A percentile compares a stretch with the other conserved stretches of the same genome.
Evolutionary conservation across 2,888 invertebrate genomes (phyloP).

Genomic region (Microplitis deprimator): DNA sequence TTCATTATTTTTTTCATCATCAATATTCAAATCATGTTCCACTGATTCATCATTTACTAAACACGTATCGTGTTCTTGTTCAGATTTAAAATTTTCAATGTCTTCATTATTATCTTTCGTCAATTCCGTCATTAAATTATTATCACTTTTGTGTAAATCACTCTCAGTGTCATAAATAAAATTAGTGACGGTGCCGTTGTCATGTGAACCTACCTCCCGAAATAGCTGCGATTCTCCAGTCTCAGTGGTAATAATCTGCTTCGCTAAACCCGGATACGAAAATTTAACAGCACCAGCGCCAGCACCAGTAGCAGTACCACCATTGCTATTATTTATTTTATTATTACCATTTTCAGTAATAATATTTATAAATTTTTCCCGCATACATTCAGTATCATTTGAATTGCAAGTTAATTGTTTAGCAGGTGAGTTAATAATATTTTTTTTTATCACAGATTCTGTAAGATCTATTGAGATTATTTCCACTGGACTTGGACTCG

Average conservation of each 20-base stretch:
- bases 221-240: slow-evolving; percentile 63
- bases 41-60: slow-evolving; percentile 19
- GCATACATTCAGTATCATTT: slow-evolving; percentile 57
- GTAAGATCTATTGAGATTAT: slow-evolving; percentile 60
- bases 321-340: slow-evolving; percentile 51
- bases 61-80: slow-evolving; percentile 1
- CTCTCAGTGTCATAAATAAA: slow-evolving; percentile 17
- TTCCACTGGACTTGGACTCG: slow-evolving; percentile 72
- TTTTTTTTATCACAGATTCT: slow-evolving; percentile 61
- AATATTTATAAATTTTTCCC: slow-evolving; percentile 63
- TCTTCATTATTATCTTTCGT: slow-evolving; percentile 3
- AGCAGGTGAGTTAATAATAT: slow-evolving; percentile 56
- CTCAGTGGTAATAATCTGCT: slow-evolving; percentile 76
- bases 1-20: neutral
- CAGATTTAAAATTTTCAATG: neutral
- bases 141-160: slow-evolving; percentile 8
- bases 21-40: neutral
- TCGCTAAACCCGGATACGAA: slow-evolving; percentile 80
- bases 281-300: slow-evolving; percentile 7
- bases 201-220: slow-evolving; percentile 62
- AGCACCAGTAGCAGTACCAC: slow-evolving; percentile 1
- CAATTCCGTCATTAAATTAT: neutral
- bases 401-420: slow-evolving; percentile 28
- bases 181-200: slow-evolving; percentile 27
- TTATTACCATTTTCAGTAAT: slow-evolving; percentile 62